A percentile compares a stretch with the other conserved stretches of the same genome.
These are phyloP conservation scores for Nesometra sesokonis DNA, from an alignment of 35 echinoderm and acorn worm species.

Conservation along the genomic window DNA sequence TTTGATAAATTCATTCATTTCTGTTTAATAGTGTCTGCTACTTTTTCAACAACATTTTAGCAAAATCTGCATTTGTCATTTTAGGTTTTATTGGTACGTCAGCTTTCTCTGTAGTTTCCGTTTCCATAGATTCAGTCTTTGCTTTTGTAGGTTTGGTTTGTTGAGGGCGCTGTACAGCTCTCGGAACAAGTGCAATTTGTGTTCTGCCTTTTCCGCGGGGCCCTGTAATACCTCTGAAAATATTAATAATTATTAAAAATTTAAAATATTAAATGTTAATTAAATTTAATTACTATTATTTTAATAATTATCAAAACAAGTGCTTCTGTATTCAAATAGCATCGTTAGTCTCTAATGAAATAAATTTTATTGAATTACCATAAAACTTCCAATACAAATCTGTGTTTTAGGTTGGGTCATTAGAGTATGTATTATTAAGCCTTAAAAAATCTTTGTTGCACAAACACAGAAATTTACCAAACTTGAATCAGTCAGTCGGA, in stretches of 20 bases:
- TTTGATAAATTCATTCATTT: background rate
- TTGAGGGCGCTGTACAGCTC: conserved; percentile 27
- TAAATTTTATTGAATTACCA: too few relatives aligned
- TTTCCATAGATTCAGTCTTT: background rate
- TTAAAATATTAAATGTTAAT: background rate
- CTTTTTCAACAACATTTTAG: conserved; percentile 82
- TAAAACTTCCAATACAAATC: too few relatives aligned
- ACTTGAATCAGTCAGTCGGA: too few relatives aligned
- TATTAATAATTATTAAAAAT: background rate
- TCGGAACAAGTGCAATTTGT: conserved; percentile 67
- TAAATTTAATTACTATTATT: too few relatives aligned
- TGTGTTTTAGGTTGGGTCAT: too few relatives aligned
- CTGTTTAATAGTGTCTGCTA: background rate
- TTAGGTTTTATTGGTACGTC: background rate
- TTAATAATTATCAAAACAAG: too few relatives aligned
- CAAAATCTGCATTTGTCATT: conserved; percentile 85
- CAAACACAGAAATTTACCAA: too few relatives aligned
- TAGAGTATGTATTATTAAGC: too few relatives aligned
- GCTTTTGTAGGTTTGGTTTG: background rate
- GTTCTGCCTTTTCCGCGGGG: conserved; percentile 94
- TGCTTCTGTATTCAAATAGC: too few relatives aligned
- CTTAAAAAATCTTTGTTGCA: too few relatives aligned
- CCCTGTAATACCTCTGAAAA: conserved; percentile 54
- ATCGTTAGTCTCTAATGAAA: too few relatives aligned
- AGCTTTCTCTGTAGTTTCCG: background rate